These are phyloP conservation scores for Myotis findleyi DNA, from an alignment of 2,797 vertebrate genomes.

Conservation along the genomic window DNA sequence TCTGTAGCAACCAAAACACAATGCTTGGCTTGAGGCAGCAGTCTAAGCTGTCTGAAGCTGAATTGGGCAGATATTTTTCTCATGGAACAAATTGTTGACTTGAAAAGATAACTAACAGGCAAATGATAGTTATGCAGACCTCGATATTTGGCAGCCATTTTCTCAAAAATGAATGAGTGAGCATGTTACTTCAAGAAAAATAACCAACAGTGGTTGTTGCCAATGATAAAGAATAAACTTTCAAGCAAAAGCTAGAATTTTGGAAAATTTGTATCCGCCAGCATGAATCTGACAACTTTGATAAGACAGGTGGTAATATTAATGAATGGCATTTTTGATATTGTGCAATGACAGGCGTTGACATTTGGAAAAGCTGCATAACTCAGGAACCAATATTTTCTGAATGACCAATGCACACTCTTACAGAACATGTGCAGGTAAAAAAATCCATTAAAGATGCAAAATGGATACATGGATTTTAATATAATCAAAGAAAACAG, in stretches of 20 bases:
- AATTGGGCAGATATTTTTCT: background rate
- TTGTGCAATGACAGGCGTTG: background rate
- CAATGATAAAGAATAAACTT: background rate
- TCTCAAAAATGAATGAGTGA: background rate
- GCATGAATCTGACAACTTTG: background rate
- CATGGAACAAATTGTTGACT: background rate
- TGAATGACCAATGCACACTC: background rate
- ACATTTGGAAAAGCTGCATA: background rate
- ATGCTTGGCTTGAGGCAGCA: background rate
- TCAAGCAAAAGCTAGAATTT: constrained; percentile 29
- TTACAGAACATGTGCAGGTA: background rate
- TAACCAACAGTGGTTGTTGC: background rate
- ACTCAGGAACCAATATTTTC: background rate
- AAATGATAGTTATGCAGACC: background rate
- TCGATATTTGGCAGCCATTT: background rate
- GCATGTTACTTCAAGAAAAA: background rate
- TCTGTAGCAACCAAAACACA: background rate
- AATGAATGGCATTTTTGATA: background rate
- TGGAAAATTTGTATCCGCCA: background rate
- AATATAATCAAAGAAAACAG: background rate
- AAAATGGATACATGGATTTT: background rate
- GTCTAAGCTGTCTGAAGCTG: background rate
- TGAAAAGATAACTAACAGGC: background rate
- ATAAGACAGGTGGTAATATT: background rate
- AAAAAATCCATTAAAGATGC: background rate